Percentiles rank a stretch among this genome's conserved stretches.
These are phyloP conservation scores for Otolemur crassicaudatus DNA, from an alignment of 2,797 vertebrate genomes.

Conservation along the genomic window DNA sequence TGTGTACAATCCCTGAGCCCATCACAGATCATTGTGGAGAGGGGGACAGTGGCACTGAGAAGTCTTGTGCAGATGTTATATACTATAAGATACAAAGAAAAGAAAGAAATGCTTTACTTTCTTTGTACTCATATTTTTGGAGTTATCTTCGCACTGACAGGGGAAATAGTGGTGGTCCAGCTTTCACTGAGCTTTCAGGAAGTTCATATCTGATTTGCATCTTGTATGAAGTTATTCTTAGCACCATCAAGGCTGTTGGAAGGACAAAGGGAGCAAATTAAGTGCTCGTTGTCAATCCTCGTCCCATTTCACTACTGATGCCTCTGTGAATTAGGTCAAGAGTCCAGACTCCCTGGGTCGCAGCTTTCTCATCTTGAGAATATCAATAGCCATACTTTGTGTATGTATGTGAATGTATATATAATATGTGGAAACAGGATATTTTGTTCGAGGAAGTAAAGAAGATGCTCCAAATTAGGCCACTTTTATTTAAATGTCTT, in stretches of 20 bases:
- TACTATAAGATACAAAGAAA: not conserved
- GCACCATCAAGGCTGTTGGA: not conserved
- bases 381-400: not conserved
- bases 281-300: not conserved
- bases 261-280: not conserved
- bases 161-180: not conserved
- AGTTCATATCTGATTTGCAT: not conserved
- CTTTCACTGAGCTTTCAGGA: not conserved
- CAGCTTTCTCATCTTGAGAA: not conserved
- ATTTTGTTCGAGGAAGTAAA: not conserved
- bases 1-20: not conserved
- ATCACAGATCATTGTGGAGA: not conserved
- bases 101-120: not conserved
- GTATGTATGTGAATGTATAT: not conserved
- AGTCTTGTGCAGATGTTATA: not conserved
- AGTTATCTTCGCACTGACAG: not conserved
- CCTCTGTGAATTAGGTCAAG: not conserved
- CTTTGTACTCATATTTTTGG: not conserved
- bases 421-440: not conserved
- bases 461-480: not conserved
- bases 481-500: not conserved
- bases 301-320: not conserved
- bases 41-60: fast-evolving
- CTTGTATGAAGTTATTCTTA: not conserved
- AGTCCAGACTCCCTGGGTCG: not conserved